Conservation (phyloP, 2,888 invertebrate species). For the Drosophila gaucha region DNA sequence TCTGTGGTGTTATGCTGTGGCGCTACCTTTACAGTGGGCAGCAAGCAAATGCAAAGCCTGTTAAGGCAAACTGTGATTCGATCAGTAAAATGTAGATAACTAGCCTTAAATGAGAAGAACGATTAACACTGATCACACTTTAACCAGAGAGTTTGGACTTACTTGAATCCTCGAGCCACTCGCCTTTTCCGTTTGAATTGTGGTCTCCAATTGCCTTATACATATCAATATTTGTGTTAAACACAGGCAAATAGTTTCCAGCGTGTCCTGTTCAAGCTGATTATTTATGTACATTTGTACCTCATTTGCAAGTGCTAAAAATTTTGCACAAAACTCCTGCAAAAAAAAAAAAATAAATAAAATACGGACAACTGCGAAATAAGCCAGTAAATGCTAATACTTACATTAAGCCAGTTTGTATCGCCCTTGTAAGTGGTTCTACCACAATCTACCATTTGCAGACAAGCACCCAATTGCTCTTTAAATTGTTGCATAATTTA, state of each 20-base stretch:
- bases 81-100: constrained; percentile 82
- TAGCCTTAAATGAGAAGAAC: constrained; percentile 61
- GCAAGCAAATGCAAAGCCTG: constrained; percentile 51
- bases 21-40: not conserved
- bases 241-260: constrained; percentile 80
- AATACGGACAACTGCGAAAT: constrained; percentile 5
- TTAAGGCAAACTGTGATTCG: constrained; percentile 82
- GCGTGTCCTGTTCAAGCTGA: constrained; percentile 29
- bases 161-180: constrained; percentile 65
- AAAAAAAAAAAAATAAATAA: constrained; percentile 37
- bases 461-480: constrained; percentile 46
- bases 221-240: constrained; percentile 82
- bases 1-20: constrained; percentile 35
- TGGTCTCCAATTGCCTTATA: constrained; percentile 79
- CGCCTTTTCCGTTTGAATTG: constrained; percentile 72
- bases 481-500: constrained; percentile 45
- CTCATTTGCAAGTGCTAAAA: constrained; percentile 69
- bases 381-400: not conserved
- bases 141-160: not conserved
- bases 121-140: no score
- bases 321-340: constrained; percentile 81
- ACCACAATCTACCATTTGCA: constrained; percentile 27
- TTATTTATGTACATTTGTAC: constrained; percentile 69
- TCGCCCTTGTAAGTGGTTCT: constrained; percentile 36
- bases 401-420: constrained; percentile 79